phyloP scores from a whole-genome alignment of 2,113 vertebrate genomes.

The Gnathonemus echidnorhynchus region DNA sequence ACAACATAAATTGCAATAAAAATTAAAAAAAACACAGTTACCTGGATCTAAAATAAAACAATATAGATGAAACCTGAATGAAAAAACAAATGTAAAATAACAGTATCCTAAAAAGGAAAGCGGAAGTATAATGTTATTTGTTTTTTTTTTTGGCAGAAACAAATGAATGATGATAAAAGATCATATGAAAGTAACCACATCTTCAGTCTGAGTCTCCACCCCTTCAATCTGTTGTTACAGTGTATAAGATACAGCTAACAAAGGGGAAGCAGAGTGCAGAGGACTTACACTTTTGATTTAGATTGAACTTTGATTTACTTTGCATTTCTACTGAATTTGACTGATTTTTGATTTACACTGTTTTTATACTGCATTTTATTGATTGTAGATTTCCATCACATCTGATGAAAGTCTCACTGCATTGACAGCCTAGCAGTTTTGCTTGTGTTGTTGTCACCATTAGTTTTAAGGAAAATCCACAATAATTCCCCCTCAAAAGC shows the following conservation, averaged over 20 bases:
- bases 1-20: background rate
- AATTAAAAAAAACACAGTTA: background rate
- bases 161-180: background rate
- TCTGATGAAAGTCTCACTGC: background rate
- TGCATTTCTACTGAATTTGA: background rate
- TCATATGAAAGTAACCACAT: background rate
- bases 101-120: background rate
- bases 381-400: background rate
- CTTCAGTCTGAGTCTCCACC: background rate
- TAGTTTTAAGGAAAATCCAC: background rate
- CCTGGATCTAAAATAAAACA: background rate
- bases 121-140: background rate
- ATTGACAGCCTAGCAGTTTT: background rate
- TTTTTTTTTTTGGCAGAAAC: background rate
- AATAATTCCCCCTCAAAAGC: no score
- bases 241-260: background rate
- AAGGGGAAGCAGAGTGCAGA: background rate
- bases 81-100: background rate
- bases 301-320: background rate
- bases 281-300: background rate
- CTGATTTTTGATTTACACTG: background rate
- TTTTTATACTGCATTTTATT: background rate
- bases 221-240: background rate
- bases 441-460: background rate
- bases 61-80: background rate